These are phyloP conservation scores for Theocolax elegans DNA, from an alignment of 1,140 invertebrate genomes.

Conservation along the genomic window DNA sequence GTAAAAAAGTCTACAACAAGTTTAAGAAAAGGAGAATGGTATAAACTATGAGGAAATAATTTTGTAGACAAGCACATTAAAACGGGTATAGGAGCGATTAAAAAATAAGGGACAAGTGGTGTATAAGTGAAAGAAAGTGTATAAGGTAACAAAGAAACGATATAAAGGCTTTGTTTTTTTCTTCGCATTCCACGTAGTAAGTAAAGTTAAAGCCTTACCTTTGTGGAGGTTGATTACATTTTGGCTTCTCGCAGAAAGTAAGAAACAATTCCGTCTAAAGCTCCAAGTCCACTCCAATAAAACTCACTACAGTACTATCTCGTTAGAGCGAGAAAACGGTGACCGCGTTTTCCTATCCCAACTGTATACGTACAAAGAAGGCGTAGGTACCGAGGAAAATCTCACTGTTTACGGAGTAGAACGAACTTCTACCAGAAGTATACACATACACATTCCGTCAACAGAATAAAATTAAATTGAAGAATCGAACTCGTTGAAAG, in stretches of 20 bases:
- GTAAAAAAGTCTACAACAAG: no score
- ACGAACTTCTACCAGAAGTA: constrained; percentile 10
- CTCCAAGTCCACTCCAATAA: constrained; percentile 26
- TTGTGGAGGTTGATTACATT: constrained; percentile 30
- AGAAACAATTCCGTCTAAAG: constrained; percentile 14
- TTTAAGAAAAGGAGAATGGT: no score
- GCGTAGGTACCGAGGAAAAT: neutral
- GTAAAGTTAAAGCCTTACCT: neutral
- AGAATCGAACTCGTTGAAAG: neutral
- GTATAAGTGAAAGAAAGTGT: neutral
- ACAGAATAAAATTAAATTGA: constrained; percentile 35
- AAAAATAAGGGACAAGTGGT: no score
- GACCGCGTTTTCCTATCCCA: neutral
- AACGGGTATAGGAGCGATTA: no score
- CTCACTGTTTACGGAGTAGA: constrained; percentile 28
- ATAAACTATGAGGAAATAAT: no score
- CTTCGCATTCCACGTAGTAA: constrained; percentile 11
- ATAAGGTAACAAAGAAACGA: neutral
- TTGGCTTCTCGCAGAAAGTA: constrained; percentile 3
- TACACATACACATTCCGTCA: constrained; percentile 10
- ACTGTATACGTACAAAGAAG: neutral
- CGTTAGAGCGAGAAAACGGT: constrained; percentile 12
- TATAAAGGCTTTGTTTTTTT: neutral
- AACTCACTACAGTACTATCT: constrained; percentile 23
- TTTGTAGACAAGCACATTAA: no score